Evolutionary conservation across 2,888 invertebrate genomes (phyloP).

Genomic region (Morpho achilles): DNA sequence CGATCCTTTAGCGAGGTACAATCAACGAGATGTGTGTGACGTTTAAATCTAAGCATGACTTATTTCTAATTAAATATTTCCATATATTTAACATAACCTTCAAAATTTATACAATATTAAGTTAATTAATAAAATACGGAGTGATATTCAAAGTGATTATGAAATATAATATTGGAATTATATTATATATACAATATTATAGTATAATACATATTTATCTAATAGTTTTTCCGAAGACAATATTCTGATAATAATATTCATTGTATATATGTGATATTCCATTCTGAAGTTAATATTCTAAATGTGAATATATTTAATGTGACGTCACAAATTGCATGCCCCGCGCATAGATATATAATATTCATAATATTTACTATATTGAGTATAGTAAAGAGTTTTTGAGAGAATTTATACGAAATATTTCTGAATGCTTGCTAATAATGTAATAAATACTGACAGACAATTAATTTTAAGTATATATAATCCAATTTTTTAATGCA

Average conservation of each 20-base stretch:
- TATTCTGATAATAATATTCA: conserved; percentile 17
- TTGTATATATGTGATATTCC: conserved; percentile 7
- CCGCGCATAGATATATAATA: conserved; percentile 3
- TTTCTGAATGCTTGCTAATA: conserved; percentile 1
- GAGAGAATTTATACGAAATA: conserved; percentile 3
- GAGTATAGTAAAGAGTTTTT: conserved; percentile 11
- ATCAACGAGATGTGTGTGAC: too few species aligned
- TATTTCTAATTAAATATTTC: too few species aligned
- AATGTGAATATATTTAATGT: conserved; percentile 10
- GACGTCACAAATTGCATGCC: background rate
- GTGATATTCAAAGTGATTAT: conserved; percentile 1
- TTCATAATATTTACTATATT: conserved; percentile 16
- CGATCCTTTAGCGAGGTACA: too few species aligned
- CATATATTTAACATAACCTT: too few species aligned
- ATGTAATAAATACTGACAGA: conserved; percentile 7
- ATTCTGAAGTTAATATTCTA: conserved; percentile 13
- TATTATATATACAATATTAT: background rate
- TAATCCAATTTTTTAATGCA: too few species aligned
- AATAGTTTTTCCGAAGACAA: too few species aligned
- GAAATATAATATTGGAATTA: background rate
- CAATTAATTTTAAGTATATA: background rate
- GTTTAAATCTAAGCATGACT: too few species aligned
- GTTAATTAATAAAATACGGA: too few species aligned
- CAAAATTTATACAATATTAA: background rate
- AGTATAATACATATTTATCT: too few species aligned